Percentiles rank a stretch among this genome's conserved stretches.
Evolutionary conservation across 1,140 invertebrate species (phyloP).

Genomic region (Monochamus saltuarius): DNA sequence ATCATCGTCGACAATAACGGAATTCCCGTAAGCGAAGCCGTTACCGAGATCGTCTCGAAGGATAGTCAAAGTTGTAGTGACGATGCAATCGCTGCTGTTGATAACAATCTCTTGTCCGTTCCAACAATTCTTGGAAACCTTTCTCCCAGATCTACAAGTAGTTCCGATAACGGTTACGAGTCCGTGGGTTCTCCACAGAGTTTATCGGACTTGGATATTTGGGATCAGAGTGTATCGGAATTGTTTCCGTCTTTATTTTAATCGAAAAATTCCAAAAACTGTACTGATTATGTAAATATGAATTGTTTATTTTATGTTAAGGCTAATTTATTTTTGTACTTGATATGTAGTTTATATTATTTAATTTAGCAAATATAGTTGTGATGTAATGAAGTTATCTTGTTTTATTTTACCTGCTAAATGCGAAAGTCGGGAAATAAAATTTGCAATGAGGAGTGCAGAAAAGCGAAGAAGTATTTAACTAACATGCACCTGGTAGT

Average conservation of each 20-base stretch:
- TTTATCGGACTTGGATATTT: slow-evolving; percentile 38
- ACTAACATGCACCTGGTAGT: no score
- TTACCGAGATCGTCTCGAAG: slow-evolving; percentile 38
- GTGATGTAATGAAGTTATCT: neutral
- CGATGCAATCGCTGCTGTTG: no score
- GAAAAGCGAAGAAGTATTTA: no score
- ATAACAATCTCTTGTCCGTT: neutral
- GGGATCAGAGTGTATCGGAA: slow-evolving; percentile 47
- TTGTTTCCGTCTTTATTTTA: slow-evolving; percentile 49
- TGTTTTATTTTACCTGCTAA: slow-evolving; percentile 12
- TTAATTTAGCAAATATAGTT: slow-evolving; percentile 10
- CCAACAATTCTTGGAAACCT: neutral
- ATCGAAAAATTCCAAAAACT: neutral
- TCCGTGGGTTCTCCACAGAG: slow-evolving; percentile 46
- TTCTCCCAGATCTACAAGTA: slow-evolving; percentile 28
- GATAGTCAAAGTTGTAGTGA: neutral
- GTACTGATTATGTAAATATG: slow-evolving; percentile 1
- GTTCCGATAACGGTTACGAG: slow-evolving; percentile 50
- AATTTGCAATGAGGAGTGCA: neutral
- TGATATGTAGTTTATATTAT: neutral
- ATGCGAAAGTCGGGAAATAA: slow-evolving; percentile 2
- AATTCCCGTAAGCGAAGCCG: slow-evolving; percentile 55
- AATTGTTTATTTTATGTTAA: neutral
- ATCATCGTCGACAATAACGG: slow-evolving; percentile 67
- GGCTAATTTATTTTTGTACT: slow-evolving; percentile 16